Evolutionary conservation across 2,888 invertebrate genomes (phyloP).

Genomic region (Stictocephala bisonia): DNA sequence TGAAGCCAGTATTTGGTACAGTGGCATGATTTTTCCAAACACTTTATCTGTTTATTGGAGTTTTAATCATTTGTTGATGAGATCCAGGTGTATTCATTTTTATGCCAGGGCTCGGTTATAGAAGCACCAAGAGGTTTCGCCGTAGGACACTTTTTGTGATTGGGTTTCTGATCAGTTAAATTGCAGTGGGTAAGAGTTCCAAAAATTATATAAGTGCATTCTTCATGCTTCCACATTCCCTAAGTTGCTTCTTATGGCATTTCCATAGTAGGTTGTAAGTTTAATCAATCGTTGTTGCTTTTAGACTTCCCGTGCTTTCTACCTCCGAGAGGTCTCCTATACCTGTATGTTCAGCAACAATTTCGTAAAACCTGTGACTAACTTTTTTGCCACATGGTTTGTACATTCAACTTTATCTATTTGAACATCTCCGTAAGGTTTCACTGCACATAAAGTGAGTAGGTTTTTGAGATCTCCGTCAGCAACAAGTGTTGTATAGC

Average conservation of each 20-base stretch:
- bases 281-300: too few species aligned
- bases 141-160: too few species aligned
- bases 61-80: not conserved
- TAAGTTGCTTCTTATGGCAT: not conserved
- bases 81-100: not conserved
- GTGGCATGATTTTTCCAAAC: too few species aligned
- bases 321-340: conserved; percentile 24
- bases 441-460: conserved; percentile 11
- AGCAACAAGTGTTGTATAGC: conserved; percentile 48
- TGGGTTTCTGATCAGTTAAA: not conserved
- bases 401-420: conserved; percentile 47
- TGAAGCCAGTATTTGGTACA: too few species aligned
- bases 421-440: conserved; percentile 8
- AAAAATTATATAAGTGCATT: not conserved
- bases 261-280: not conserved
- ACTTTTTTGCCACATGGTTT: conserved; percentile 47
- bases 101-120: not conserved
- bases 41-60: not conserved
- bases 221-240: not conserved
- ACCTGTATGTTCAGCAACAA: conserved; percentile 2
- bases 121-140: not conserved
- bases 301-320: conserved; percentile 8
- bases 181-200: not conserved
- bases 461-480: conserved; percentile 45
- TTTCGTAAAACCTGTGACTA: conserved; percentile 45